Percentiles rank a stretch among this genome's conserved stretches.
phyloP scores from a whole-genome alignment of 2,888 invertebrate genomes.

The Autographa pulchrina region DNA sequence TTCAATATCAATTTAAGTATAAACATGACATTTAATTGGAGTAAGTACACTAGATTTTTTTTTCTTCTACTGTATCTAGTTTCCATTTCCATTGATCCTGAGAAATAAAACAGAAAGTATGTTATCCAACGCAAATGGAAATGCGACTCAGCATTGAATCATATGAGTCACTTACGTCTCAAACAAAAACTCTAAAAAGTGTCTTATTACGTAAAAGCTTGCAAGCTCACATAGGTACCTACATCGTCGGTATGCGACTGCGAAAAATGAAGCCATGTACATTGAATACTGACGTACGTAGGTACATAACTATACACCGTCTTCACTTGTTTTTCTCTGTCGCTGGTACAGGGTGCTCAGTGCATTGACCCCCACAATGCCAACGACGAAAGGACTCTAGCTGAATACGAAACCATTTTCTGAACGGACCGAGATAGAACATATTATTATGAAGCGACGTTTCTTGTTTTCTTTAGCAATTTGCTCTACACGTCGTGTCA shows the following conservation, averaged over 20 bases:
- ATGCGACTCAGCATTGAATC: slow-evolving; percentile 34
- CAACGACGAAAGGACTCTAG: slow-evolving; percentile 55
- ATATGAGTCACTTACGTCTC: slow-evolving; percentile 42
- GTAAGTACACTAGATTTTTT: too few species aligned
- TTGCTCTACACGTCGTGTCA: slow-evolving; percentile 47
- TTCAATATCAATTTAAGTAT: neutral
- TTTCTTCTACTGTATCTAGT: neutral
- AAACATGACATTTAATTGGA: too few species aligned
- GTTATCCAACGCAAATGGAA: slow-evolving; percentile 12
- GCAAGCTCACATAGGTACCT: slow-evolving; percentile 38
- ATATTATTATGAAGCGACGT: slow-evolving; percentile 56
- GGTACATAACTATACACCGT: slow-evolving; percentile 40
- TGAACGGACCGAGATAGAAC: slow-evolving; percentile 58
- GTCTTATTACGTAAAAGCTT: slow-evolving; percentile 50
- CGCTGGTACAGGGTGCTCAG: slow-evolving; percentile 49
- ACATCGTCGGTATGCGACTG: slow-evolving; percentile 28
- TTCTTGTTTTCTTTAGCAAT: slow-evolving; percentile 52
- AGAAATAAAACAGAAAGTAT: slow-evolving; percentile 18
- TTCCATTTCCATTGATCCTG: neutral
- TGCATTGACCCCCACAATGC: slow-evolving; percentile 57
- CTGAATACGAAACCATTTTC: slow-evolving; percentile 71
- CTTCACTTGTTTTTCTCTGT: slow-evolving; percentile 70
- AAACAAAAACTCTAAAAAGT: slow-evolving; percentile 37
- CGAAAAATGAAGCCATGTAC: slow-evolving; percentile 47
- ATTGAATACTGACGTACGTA: slow-evolving; percentile 45